Percentiles rank a stretch among this genome's conserved stretches.
Evolutionary conservation across 2,797 vertebrate genomes (phyloP).

Genomic region (Notolepis coatsorum): DNA sequence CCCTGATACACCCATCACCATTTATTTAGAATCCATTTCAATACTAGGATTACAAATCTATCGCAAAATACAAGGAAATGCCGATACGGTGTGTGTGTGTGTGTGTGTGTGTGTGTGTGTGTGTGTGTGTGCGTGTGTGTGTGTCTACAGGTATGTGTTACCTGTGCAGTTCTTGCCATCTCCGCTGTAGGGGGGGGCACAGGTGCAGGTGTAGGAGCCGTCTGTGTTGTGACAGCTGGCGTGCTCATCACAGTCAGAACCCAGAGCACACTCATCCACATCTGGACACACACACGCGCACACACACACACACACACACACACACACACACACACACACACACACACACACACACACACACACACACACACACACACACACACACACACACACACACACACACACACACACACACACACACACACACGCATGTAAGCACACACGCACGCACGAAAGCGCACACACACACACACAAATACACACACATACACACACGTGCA

Average conservation of each 20-base stretch:
- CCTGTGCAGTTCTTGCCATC: constrained; percentile 96
- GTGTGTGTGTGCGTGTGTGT: not conserved
- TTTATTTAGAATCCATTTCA: too few species aligned
- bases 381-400: not conserved
- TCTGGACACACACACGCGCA: constrained; percentile 74
- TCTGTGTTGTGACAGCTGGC: constrained; percentile 94
- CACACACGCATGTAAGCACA: too few species aligned
- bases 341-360: constrained; percentile 3
- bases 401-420: not conserved
- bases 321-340: constrained; percentile 1
- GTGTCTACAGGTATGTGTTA: constrained; percentile 57
- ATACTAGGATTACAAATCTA: too few species aligned
- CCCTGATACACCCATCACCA: too few species aligned
- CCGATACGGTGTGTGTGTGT: not conserved
- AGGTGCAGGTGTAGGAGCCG: constrained; percentile 93
- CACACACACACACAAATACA: too few species aligned
- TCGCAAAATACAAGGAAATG: not conserved
- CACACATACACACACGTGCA: too few species aligned
- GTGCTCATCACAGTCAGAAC: constrained; percentile 90
- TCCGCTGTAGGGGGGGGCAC: constrained; percentile 89
- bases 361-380: not conserved
- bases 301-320: not conserved
- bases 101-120: not conserved
- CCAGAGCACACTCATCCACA: constrained; percentile 95
- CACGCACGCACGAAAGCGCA: too few species aligned